Conservation (phyloP, 2,888 invertebrate species). For the Serripes groenlandicus region DNA sequence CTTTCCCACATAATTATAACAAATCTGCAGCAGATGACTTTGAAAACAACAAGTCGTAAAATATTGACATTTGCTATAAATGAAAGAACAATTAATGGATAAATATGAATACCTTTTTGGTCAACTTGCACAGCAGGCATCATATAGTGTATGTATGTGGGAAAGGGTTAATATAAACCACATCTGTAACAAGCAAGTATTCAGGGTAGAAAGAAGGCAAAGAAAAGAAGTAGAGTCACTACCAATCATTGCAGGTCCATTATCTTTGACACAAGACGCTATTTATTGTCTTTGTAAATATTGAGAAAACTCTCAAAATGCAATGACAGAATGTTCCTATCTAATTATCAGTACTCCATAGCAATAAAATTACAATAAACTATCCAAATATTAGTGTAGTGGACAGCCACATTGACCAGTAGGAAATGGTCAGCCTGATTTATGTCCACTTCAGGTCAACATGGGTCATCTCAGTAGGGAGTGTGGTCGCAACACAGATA, state of each 20-base stretch:
- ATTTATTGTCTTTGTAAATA: constrained; percentile 22
- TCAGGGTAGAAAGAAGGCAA: neutral
- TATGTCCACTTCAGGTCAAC: constrained; percentile 26
- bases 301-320: neutral
- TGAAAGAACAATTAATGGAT: too few relatives aligned
- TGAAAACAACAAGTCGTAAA: too few relatives aligned
- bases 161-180: too few relatives aligned
- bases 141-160: neutral
- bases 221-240: neutral
- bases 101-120: too few relatives aligned
- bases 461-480: constrained; percentile 31
- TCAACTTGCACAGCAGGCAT: neutral
- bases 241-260: neutral
- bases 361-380: constrained; percentile 26
- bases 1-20: too few relatives aligned
- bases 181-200: too few relatives aligned
- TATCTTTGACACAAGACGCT: constrained; percentile 1
- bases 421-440: constrained; percentile 46
- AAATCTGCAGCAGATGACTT: too few relatives aligned
- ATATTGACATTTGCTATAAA: too few relatives aligned
- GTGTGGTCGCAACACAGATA: neutral
- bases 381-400: constrained; percentile 14
- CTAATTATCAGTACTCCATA: constrained; percentile 18
- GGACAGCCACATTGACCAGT: constrained; percentile 8
- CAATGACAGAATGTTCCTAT: constrained; percentile 8